These are phyloP conservation scores for Cordilura impudica DNA, from an alignment of 2,888 invertebrate genomes.

Conservation along the genomic window DNA sequence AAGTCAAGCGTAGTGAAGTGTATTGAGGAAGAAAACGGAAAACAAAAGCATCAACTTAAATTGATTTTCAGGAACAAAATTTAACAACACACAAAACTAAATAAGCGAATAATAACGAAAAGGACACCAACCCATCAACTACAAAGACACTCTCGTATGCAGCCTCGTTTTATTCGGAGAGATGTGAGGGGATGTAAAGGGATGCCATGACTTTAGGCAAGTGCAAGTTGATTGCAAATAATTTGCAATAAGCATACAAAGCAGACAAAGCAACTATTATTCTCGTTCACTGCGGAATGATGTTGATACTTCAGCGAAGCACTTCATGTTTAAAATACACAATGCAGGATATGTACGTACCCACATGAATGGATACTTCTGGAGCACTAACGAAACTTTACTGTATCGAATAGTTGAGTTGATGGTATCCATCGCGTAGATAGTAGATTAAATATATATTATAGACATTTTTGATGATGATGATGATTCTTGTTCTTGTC, in stretches of 20 bases:
- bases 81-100: constrained; percentile 44
- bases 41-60: constrained; percentile 63
- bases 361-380: background rate
- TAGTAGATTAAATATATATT: constrained; percentile 13
- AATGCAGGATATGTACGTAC: background rate
- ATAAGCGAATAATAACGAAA: constrained; percentile 31
- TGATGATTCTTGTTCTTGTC: background rate
- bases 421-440: constrained; percentile 12
- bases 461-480: background rate
- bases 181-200: background rate
- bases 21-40: constrained; percentile 52
- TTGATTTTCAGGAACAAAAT: constrained; percentile 61
- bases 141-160: constrained; percentile 13
- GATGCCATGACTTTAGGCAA: constrained; percentile 52
- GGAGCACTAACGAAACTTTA: background rate
- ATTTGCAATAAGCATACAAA: constrained; percentile 70
- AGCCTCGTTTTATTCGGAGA: constrained; percentile 13
- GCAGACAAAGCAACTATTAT: constrained; percentile 46
- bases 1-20: constrained; percentile 59
- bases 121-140: constrained; percentile 45
- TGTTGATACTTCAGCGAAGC: constrained; percentile 43
- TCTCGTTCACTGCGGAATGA: constrained; percentile 21
- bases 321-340: constrained; percentile 18
- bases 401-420: constrained; percentile 1
- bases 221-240: constrained; percentile 74